A percentile compares a stretch with the other conserved stretches of the same genome.
phyloP scores from a whole-genome alignment of 2,797 vertebrate species.

The Threskiornis aethiopicus region DNA sequence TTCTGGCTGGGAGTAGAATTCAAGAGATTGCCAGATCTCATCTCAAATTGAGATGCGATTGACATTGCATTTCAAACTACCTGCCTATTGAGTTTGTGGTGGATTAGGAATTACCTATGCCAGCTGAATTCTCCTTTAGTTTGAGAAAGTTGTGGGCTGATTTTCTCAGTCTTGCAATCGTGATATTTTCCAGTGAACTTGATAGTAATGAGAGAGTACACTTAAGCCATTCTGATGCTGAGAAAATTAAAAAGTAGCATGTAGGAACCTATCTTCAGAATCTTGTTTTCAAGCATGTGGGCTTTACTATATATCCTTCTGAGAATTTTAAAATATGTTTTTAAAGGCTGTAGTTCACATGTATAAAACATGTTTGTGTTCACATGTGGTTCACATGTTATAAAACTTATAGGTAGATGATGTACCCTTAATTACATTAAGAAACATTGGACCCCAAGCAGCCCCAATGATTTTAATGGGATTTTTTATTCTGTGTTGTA shows the following conservation, averaged over 20 bases:
- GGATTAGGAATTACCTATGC: background rate
- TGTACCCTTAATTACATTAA: background rate
- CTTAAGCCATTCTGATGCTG: background rate
- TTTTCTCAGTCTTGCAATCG: background rate
- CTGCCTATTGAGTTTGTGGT: background rate
- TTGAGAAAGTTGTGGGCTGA: background rate
- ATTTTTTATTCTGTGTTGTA: background rate
- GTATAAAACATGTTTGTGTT: background rate
- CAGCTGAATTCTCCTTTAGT: background rate
- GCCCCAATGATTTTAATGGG: background rate
- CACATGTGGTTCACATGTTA: background rate
- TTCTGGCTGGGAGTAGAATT: background rate
- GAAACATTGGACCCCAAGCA: background rate
- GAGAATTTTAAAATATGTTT: background rate
- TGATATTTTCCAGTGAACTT: background rate
- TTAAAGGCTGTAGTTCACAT: background rate
- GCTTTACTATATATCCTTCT: background rate
- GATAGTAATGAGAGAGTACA: background rate
- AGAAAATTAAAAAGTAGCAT: background rate
- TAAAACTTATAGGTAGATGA: background rate
- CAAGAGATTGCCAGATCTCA: background rate
- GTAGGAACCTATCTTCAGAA: background rate
- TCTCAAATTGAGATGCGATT: accelerated
- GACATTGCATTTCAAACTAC: background rate
- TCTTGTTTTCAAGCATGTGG: background rate